These are phyloP conservation scores for Malurus melanocephalus DNA, from an alignment of 2,113 vertebrate genomes.

Conservation along the genomic window DNA sequence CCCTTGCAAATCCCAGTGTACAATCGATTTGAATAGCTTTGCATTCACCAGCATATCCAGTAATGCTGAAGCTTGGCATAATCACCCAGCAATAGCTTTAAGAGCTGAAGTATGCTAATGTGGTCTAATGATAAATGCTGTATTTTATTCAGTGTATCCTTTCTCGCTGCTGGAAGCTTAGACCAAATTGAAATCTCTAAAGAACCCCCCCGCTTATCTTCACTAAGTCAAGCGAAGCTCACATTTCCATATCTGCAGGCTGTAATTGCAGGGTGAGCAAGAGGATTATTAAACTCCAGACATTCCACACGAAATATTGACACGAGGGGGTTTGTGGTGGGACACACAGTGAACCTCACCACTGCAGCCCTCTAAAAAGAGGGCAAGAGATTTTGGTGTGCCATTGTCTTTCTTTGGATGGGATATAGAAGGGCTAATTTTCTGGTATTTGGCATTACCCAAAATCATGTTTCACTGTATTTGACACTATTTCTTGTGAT, in stretches of 20 bases:
- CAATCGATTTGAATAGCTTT: neutral
- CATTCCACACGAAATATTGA: neutral
- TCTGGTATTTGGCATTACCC: neutral
- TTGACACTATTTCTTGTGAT: neutral
- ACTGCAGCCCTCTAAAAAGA: neutral
- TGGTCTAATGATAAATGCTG: slow-evolving; percentile 18
- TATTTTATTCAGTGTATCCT: neutral
- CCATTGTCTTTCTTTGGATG: neutral
- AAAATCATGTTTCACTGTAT: neutral
- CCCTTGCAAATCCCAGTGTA: neutral
- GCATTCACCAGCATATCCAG: neutral
- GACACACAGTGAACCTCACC: neutral
- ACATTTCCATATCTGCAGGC: neutral
- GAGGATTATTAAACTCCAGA: slow-evolving; percentile 33
- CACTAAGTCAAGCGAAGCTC: neutral
- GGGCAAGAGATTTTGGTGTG: neutral
- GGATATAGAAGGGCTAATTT: neutral
- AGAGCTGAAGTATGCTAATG: slow-evolving; percentile 38
- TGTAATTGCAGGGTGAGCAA: slow-evolving; percentile 1
- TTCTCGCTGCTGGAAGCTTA: neutral
- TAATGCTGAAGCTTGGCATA: neutral
- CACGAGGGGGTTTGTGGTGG: neutral
- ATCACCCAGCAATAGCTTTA: slow-evolving; percentile 7
- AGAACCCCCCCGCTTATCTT: slow-evolving; percentile 2
- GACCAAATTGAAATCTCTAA: neutral